Percentiles rank a stretch among this genome's conserved stretches.
These are phyloP conservation scores for Grammomys surdaster DNA, from an alignment of 2,113 vertebrate species.

Conservation along the genomic window DNA sequence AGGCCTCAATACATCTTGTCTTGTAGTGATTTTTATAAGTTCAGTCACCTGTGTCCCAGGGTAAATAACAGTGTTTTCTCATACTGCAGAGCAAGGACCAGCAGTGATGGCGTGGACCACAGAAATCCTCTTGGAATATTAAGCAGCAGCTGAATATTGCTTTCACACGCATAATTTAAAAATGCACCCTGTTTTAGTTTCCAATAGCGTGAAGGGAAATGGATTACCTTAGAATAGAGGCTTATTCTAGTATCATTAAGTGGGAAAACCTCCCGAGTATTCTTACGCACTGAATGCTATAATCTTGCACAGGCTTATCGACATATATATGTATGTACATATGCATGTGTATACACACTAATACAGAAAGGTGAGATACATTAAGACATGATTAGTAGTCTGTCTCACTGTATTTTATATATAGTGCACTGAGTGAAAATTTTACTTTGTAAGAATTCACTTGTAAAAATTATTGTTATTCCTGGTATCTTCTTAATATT, in stretches of 20 bases:
- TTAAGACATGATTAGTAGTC: neutral
- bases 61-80: constrained; percentile 88
- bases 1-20: constrained; percentile 97
- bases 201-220: constrained; percentile 55
- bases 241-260: neutral
- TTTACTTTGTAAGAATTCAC: neutral
- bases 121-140: constrained; percentile 77
- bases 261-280: neutral
- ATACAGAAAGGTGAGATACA: neutral
- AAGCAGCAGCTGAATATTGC: constrained; percentile 74
- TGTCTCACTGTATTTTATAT: neutral
- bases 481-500: neutral
- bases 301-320: constrained; percentile 18
- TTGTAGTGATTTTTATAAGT: constrained; percentile 96
- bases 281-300: constrained; percentile 58
- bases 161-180: constrained; percentile 75
- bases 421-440: neutral
- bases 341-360: neutral
- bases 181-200: constrained; percentile 72
- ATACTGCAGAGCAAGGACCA: constrained; percentile 72
- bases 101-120: constrained; percentile 44
- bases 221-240: constrained; percentile 54
- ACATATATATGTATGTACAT: neutral
- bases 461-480: neutral
- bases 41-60: constrained; percentile 98